Evolutionary conservation across 1,140 invertebrate species (phyloP).

Genomic region (Bombus waltoni): DNA sequence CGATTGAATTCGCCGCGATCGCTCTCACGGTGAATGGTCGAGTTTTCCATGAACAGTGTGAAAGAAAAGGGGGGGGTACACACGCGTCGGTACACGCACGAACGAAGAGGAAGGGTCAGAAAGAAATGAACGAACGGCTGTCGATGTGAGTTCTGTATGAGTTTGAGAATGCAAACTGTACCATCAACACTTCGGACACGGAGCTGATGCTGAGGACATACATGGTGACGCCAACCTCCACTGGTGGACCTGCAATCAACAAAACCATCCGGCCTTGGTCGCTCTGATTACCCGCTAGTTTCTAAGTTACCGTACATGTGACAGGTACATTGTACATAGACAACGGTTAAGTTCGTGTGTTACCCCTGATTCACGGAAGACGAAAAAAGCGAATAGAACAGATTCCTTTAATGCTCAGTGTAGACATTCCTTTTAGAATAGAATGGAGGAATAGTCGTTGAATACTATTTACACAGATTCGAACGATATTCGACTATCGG

Average conservation of each 20-base stretch:
- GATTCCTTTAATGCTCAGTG: background rate
- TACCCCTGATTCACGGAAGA: slow-evolving; percentile 43
- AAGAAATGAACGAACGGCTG: slow-evolving; percentile 54
- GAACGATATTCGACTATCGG: too few species aligned
- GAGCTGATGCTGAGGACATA: slow-evolving; percentile 99
- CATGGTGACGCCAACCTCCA: slow-evolving; percentile 98
- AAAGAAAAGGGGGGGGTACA: slow-evolving; percentile 1
- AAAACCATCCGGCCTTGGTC: slow-evolving; percentile 82
- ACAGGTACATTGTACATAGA: slow-evolving; percentile 36
- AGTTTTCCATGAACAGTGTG: background rate
- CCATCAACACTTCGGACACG: slow-evolving; percentile 99
- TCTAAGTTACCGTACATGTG: slow-evolving; percentile 56
- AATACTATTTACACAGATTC: background rate
- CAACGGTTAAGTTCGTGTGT: slow-evolving; percentile 32
- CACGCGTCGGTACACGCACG: slow-evolving; percentile 3
- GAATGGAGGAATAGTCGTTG: background rate
- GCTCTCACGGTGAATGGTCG: background rate
- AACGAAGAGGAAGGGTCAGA: slow-evolving; percentile 17
- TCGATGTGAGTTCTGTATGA: slow-evolving; percentile 74
- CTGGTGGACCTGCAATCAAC: slow-evolving; percentile 94
- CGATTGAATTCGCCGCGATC: slow-evolving; percentile 14
- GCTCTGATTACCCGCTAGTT: slow-evolving; percentile 72
- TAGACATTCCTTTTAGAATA: background rate
- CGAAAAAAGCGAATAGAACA: background rate
- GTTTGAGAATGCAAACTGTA: slow-evolving; percentile 85